Evolutionary conservation across 92 coral and sea anemone species (phyloP), one percentile per base, ranked within the genome.

Genomic region (Hydrozoanthus gracilis): DNA sequence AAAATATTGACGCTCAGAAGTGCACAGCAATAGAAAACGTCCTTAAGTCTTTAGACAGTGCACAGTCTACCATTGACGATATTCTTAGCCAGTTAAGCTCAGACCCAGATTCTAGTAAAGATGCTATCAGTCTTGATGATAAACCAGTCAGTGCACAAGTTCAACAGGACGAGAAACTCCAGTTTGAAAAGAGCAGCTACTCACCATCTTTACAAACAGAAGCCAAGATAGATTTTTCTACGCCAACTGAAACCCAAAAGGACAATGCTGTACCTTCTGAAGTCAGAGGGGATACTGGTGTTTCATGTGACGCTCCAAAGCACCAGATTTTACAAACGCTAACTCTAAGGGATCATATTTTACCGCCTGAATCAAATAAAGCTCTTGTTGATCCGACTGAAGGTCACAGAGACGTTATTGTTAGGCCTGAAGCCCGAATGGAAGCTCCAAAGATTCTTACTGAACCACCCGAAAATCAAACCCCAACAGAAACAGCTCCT

Each of bases 41-140:
- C 12, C 75, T 80, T 12, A 80, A 66, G 7, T 80, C 85, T 15
- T 56, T 80, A 20, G 85, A 80, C 62, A 80, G 62, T 65, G 85
- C 85, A 8, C 85, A 80, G 44, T 80, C 73, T 18, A 65, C 85
- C 16, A 64, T 80, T 64, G 73, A 65, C 73, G 66, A 52, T 16
- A 80, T 80, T 65, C 73, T 80, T 62, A 12, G 69, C 48, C 85
- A 80, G 49, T 15, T 80, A n/a, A 80, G 27, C 27, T 3, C 70
- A 4, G 85, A 49, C 5, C 61, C 73, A 48, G 74, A 12, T 16
- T 64, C 62, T 65, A 74, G 35, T 4, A 48, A 16, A 16, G 18
- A 48, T 48, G 9, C 6, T 80, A 13, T 10, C 51, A 80, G 39
- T 14, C 9, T 49, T 16, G 64, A 54, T 16, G 16, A 20, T 8